Conservation (phyloP, 2,888 invertebrate species). For the Cyclophora albipunctata region DNA sequence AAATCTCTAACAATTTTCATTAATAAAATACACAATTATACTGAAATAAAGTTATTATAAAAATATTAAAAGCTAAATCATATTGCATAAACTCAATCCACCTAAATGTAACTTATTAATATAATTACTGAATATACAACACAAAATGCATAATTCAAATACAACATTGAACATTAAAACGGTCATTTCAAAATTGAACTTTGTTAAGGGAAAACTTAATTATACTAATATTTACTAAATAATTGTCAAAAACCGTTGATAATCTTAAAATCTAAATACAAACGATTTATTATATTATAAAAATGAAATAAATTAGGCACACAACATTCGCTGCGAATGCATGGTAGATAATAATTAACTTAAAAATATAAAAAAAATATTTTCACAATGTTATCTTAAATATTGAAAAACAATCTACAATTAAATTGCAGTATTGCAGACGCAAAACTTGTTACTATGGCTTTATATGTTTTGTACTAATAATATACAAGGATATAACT, state of each 20-base stretch:
- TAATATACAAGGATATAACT: conserved; percentile 21
- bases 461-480: conserved; percentile 61
- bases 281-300: conserved; percentile 44
- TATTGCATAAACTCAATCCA: conserved; percentile 56
- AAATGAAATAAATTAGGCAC: conserved; percentile 71
- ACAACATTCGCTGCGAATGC: conserved; percentile 62
- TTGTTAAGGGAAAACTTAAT: conserved; percentile 28
- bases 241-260: conserved; percentile 52
- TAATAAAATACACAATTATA: conserved; percentile 16
- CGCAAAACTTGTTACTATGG: conserved; percentile 51
- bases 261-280: conserved; percentile 53
- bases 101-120: conserved; percentile 52
- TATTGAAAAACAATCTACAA: conserved; percentile 48
- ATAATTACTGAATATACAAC: conserved; percentile 65
- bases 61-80: conserved; percentile 44
- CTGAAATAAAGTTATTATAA: conserved; percentile 21
- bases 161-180: conserved; percentile 26
- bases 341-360: conserved; percentile 36
- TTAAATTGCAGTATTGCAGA: conserved; percentile 57
- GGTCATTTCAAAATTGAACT: conserved; percentile 30
- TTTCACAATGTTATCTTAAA: conserved; percentile 13
- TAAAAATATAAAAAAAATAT: conserved; percentile 35
- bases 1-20: conserved; percentile 16
- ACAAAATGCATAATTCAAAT: conserved; percentile 35
- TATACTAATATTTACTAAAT: conserved; percentile 44